A percentile compares a stretch with the other conserved stretches of the same genome.
Conservation (phyloP, 2,888 invertebrate species). For the Xestobium rufovillosum region DNA sequence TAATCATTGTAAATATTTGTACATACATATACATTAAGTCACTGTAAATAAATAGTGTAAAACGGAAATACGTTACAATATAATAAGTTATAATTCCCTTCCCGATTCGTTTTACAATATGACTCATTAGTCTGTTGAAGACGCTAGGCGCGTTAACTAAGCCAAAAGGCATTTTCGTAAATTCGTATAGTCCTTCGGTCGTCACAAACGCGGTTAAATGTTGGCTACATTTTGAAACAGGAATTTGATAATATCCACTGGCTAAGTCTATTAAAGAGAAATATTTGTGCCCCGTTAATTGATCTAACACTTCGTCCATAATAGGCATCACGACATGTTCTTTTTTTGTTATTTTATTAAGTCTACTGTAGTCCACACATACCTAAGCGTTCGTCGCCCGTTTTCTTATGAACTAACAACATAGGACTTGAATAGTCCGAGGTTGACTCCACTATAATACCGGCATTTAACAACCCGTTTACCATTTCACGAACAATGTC, state of each 20-base stretch:
- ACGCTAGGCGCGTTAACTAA: constrained; percentile 35
- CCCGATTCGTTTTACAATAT: constrained; percentile 24
- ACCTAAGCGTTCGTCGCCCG: constrained; percentile 22
- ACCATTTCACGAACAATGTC: not conserved
- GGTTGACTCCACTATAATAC: constrained; percentile 9
- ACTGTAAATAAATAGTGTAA: too few relatives aligned
- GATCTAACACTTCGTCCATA: constrained; percentile 35
- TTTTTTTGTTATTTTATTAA: constrained; percentile 31
- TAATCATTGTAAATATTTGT: too few relatives aligned
- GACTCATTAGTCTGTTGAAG: constrained; percentile 34
- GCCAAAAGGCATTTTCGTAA: too few relatives aligned
- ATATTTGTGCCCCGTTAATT: constrained; percentile 25
- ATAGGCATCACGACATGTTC: constrained; percentile 34
- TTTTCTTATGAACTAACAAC: constrained; percentile 25
- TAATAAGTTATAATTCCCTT: too few relatives aligned
- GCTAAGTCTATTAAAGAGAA: constrained; percentile 33
- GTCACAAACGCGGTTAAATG: constrained; percentile 36
- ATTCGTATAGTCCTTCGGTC: constrained; percentile 36
- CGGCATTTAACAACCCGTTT: constrained; percentile 6
- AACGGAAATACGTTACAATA: too few relatives aligned
- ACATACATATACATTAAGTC: too few relatives aligned
- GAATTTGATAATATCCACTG: constrained; percentile 34
- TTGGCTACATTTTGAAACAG: constrained; percentile 28
- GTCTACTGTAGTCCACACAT: constrained; percentile 26
- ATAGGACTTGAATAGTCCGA: constrained; percentile 23